Percentiles rank a stretch among this genome's conserved stretches.
These are phyloP conservation scores for Copidosoma floridanum DNA, from an alignment of 1,140 invertebrate genomes.

Conservation along the genomic window DNA sequence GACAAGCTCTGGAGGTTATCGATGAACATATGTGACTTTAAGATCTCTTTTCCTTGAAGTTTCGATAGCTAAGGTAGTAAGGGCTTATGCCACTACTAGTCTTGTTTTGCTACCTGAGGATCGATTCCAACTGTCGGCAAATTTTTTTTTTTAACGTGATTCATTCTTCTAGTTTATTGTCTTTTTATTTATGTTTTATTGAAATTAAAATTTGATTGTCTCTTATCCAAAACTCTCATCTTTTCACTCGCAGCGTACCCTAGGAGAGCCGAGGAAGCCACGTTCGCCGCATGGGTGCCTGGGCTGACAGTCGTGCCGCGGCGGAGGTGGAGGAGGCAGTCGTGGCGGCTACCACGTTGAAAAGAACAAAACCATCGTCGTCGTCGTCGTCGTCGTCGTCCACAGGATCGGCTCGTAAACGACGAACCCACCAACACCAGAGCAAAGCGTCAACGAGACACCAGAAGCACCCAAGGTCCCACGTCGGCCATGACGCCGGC, in stretches of 20 bases:
- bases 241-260: slow-evolving; percentile 40
- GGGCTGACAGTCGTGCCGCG: slow-evolving; percentile 50
- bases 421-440: slow-evolving; percentile 10
- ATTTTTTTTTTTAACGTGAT: background rate
- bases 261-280: slow-evolving; percentile 42
- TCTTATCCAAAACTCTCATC: too few species aligned
- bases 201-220: slow-evolving; percentile 2
- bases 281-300: slow-evolving; percentile 57
- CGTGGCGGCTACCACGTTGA: slow-evolving; percentile 36
- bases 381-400: too few species aligned
- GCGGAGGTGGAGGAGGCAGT: slow-evolving; percentile 42
- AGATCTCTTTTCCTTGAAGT: too few species aligned
- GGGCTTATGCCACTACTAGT: too few species aligned
- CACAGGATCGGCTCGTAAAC: slow-evolving; percentile 28
- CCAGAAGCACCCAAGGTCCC: background rate
- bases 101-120: too few species aligned
- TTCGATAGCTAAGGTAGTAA: too few species aligned
- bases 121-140: too few species aligned
- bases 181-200: too few species aligned
- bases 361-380: too few species aligned
- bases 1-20: too few species aligned
- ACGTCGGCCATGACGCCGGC: slow-evolving; percentile 31
- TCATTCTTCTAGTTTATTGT: background rate
- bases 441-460: background rate
- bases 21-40: too few species aligned